Percentiles rank a stretch among this genome's conserved stretches.
Evolutionary conservation across 2,113 vertebrate genomes (phyloP).

Genomic region (Sinocyclocheilus maitianheensis): DNA sequence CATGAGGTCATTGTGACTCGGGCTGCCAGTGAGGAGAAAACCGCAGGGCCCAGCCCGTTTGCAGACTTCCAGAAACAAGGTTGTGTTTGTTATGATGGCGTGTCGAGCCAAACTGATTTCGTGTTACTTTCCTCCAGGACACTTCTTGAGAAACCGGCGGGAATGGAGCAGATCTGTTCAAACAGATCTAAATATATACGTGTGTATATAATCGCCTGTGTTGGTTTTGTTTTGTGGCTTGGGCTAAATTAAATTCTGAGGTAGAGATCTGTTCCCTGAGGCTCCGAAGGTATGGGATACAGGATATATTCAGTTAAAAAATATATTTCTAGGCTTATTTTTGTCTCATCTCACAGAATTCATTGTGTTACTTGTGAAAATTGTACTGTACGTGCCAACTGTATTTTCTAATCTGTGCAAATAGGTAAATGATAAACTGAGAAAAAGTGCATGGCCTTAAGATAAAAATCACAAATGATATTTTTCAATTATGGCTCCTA

Average conservation of each 20-base stretch:
- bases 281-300: slow-evolving; percentile 33
- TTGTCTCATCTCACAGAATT: slow-evolving; percentile 43
- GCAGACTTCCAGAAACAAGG: slow-evolving; percentile 80
- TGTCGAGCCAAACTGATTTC: slow-evolving; percentile 72
- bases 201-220: slow-evolving; percentile 50
- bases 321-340: slow-evolving; percentile 45
- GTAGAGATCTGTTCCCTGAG: slow-evolving; percentile 44
- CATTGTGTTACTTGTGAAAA: too few species aligned
- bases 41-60: slow-evolving; percentile 66
- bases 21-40: slow-evolving; percentile 77
- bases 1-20: slow-evolving; percentile 82
- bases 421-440: slow-evolving; percentile 38
- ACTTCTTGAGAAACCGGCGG: slow-evolving; percentile 50
- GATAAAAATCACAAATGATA: background rate
- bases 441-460: background rate
- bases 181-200: slow-evolving; percentile 51
- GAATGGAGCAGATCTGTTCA: slow-evolving; percentile 46
- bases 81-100: slow-evolving; percentile 79
- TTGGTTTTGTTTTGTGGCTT: slow-evolving; percentile 55
- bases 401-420: slow-evolving; percentile 27
- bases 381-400: too few species aligned
- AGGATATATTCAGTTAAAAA: slow-evolving; percentile 50
- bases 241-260: slow-evolving; percentile 57
- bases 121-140: slow-evolving; percentile 35
- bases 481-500: background rate